Base-by-base conservation (phyloP, 2,113 vertebrate species). In the Charadrius vociferus region DNA sequence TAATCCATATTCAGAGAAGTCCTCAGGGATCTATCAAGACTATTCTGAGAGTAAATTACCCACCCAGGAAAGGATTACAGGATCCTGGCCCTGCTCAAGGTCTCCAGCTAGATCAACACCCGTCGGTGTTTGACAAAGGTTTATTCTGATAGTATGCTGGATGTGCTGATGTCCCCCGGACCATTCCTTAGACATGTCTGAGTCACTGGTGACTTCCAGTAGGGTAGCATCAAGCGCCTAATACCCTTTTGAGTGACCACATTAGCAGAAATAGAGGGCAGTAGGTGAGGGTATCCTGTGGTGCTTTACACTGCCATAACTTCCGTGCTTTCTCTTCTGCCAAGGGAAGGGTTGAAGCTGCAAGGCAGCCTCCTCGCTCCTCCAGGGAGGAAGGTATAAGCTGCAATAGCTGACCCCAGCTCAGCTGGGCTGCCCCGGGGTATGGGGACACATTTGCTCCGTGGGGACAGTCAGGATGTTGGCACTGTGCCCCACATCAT, bases 41-140 rank as follows among this genome's bases (percentile, higher is more conserved):
- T 86, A 29, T 96, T 83, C 59, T 90, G 79, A 88, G 66, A 75
- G 58, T 85, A 79, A 86, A 85, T 90, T 92, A 92, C 41, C 32
- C 63, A 78, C 59, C n/a, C 32, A 91, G 68, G 55, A 89, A 74
- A 87, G 68, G 83, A 86, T 81, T 88, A 78, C 45, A 58, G 55
- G 50, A 92, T 88, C 71, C 81, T 80, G 41, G 41, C 50, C 73
- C 68, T 1, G 8, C 52, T 92, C 7, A 8, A 67, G 78, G 66
- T 70, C 45, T 59, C 32, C 59, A 78, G 41, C 63, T 73, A 73
- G 80, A 70, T 41, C 6, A 72, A 56, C 24, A 24, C 0, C 0
- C 52, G 49, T 43, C 53, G 65, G 47, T 30, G 8, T 80, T 75
- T 88, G 90, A 55, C 58, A 65, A 70, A 81, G 20, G 11, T 86